Percentiles rank a stretch among this genome's conserved stretches.
phyloP scores from a whole-genome alignment of 2,113 vertebrate species.

The Himantopus leucocephalus region DNA sequence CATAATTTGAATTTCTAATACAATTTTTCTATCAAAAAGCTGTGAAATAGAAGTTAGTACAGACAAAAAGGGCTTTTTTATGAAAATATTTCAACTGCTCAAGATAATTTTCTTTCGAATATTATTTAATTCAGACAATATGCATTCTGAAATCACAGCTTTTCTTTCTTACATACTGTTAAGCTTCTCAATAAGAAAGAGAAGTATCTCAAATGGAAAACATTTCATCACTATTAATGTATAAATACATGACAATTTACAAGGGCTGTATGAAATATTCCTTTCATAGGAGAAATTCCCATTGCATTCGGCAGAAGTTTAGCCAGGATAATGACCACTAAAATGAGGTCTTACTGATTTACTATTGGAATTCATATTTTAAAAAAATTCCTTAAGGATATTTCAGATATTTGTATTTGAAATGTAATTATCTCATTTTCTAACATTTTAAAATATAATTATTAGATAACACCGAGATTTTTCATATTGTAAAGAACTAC shows the following conservation, averaged over 20 bases:
- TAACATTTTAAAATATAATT: neutral
- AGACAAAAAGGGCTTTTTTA: neutral
- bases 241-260: neutral
- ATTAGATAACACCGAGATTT: slow-evolving; percentile 47
- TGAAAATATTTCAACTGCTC: neutral
- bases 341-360: neutral
- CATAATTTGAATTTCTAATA: neutral
- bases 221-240: neutral
- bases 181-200: slow-evolving; percentile 10
- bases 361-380: neutral
- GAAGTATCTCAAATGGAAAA: neutral
- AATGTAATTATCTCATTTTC: neutral
- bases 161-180: neutral
- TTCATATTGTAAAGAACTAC: slow-evolving; percentile 59
- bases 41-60: neutral
- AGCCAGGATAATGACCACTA: neutral
- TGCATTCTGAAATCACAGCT: neutral
- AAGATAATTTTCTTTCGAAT: neutral
- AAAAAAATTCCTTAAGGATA: neutral
- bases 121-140: neutral
- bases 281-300: neutral
- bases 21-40: neutral
- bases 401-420: neutral
- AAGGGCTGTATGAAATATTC: neutral
- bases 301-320: neutral